A percentile compares a stretch with the other conserved stretches of the same genome.
phyloP scores from a whole-genome alignment of 2,888 invertebrate species.

The Sialis fuliginosa region DNA sequence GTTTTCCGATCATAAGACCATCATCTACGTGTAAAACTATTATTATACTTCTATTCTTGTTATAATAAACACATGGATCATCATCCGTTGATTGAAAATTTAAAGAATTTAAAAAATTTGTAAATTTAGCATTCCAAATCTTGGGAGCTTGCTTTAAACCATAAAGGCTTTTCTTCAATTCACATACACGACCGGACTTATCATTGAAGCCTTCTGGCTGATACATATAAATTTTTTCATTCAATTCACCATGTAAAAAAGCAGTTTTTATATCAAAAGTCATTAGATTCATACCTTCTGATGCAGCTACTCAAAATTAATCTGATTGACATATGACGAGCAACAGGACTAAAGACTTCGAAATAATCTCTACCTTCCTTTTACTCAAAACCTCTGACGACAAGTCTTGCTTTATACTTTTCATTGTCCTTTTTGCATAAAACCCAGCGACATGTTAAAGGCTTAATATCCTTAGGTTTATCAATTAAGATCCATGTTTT shows the following conservation, averaged over 20 bases:
- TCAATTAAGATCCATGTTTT: slow-evolving; percentile 10
- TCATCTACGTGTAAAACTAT: slow-evolving; percentile 12
- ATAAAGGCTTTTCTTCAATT: slow-evolving; percentile 4
- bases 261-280: slow-evolving; percentile 10
- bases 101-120: slow-evolving; percentile 9
- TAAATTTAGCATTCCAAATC: slow-evolving; percentile 10
- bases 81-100: slow-evolving; percentile 12
- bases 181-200: slow-evolving; percentile 4
- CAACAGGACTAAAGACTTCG: slow-evolving; percentile 16
- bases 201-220: slow-evolving; percentile 7
- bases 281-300: slow-evolving; percentile 8
- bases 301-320: slow-evolving; percentile 13
- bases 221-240: slow-evolving; percentile 5
- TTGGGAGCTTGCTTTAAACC: slow-evolving; percentile 7
- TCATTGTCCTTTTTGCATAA: slow-evolving; percentile 9
- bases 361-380: slow-evolving; percentile 13
- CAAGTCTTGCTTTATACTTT: slow-evolving; percentile 10
- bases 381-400: slow-evolving; percentile 15
- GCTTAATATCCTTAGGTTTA: slow-evolving; percentile 8
- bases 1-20: slow-evolving; percentile 10
- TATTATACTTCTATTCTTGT: slow-evolving; percentile 9
- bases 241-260: slow-evolving; percentile 7
- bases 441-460: slow-evolving; percentile 13
- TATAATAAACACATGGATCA: slow-evolving; percentile 14
- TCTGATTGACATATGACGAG: slow-evolving; percentile 12